Conservation (phyloP, 2,888 invertebrate genomes). For the Monoplex corrugatus region DNA sequence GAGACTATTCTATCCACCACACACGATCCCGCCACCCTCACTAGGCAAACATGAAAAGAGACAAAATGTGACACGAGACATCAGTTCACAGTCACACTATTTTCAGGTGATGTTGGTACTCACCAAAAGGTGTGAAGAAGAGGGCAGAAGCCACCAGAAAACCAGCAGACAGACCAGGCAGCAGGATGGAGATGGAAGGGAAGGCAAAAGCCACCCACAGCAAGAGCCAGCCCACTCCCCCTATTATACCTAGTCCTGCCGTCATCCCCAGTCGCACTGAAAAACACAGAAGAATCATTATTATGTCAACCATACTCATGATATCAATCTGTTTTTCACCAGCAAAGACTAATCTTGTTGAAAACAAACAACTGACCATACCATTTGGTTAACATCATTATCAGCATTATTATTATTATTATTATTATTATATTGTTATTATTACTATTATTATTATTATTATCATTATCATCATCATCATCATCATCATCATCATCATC, state of each 20-base stretch:
- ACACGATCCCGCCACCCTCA: neutral
- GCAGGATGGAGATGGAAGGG: conserved; percentile 85
- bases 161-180: conserved; percentile 86
- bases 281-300: neutral
- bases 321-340: neutral
- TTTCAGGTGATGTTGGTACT: conserved; percentile 55
- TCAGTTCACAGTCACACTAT: neutral
- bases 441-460: neutral
- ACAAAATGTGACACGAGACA: neutral
- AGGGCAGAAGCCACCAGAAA: conserved; percentile 85
- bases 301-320: neutral
- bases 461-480: conserved; percentile 5
- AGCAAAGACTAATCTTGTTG: neutral
- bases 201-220: conserved; percentile 86
- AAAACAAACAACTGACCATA: neutral
- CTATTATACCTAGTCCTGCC: conserved; percentile 84
- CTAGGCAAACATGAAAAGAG: neutral
- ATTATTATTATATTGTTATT: neutral
- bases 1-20: too few relatives aligned
- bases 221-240: conserved; percentile 85
- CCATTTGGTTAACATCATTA: neutral
- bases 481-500: neutral
- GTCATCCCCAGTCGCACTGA: conserved; percentile 39
- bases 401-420: neutral
- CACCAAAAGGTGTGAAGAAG: conserved; percentile 86